Conservation (phyloP, 92 coral and sea anemone species). For the Scolanthus callimorphus region DNA sequence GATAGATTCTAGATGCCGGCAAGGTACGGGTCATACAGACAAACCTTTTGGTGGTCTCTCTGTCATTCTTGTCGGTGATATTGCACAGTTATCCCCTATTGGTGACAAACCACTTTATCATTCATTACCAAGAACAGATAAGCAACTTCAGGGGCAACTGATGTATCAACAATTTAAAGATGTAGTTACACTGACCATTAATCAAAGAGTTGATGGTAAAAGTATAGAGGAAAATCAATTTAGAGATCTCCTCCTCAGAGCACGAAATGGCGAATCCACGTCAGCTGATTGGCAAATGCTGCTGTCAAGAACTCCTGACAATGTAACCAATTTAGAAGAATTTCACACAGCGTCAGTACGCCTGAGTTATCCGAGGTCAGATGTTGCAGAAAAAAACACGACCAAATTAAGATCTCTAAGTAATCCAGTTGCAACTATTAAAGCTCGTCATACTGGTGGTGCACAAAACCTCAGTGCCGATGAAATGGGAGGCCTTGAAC, state of each 20-base stretch:
- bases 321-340: conserved; percentile 24
- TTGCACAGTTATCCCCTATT: conserved; percentile 63
- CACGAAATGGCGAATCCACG: conserved; percentile 65
- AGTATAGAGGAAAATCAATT: conserved; percentile 24
- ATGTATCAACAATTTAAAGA: conserved; percentile 59
- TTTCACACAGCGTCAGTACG: conserved; percentile 28
- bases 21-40: conserved; percentile 44
- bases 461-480: neutral
- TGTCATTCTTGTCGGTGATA: conserved; percentile 55
- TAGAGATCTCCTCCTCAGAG: conserved; percentile 48
- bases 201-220: conserved; percentile 63
- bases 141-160: conserved; percentile 41
- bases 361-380: conserved; percentile 22
- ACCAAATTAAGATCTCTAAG: neutral
- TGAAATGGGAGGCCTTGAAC: neutral
- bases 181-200: conserved; percentile 49
- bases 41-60: conserved; percentile 46
- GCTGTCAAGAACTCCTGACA: conserved; percentile 41
- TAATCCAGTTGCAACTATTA: neutral
- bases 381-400: conserved; percentile 59
- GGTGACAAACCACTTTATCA: conserved; percentile 58
- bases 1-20: conserved; percentile 37
- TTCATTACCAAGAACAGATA: conserved; percentile 45
- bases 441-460: neutral
- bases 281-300: conserved; percentile 45